Base-by-base conservation (phyloP, 2,888 invertebrate species). In the Hipparchia sbordonii region DNA sequence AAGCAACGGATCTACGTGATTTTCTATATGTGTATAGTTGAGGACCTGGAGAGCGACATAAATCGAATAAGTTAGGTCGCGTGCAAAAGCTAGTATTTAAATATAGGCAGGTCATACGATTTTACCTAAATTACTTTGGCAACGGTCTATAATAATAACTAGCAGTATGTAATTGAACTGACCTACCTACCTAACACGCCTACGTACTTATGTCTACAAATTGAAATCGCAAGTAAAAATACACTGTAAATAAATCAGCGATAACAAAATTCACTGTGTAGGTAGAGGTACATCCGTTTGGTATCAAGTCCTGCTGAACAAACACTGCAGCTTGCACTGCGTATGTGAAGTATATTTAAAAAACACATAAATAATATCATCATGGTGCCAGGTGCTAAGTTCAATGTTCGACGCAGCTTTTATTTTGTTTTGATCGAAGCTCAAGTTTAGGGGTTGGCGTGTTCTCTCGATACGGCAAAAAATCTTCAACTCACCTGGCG, bases 371-470 rank as follows among this genome's bases (percentile, higher is more conserved):
- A 39, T 57, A 33, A 57, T 71, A 72, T 76, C 75, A 68, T 67
- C 69, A 70, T 73, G 83, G 82, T 77, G 87, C 92, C 92, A 92
- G 92, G 90, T 92, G 92, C 82, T 70, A 81, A 79, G 91, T 91
- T 92, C 91, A 91, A 85, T 84, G 89, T 79, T 86, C 90, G 84
- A 79, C 76, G 82, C 79, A 82, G 83, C 83, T 89, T 89, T 89
- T 87, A 85, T 89, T 90, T 89, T 88, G 84, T 88, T 89, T 87
- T 84, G 83, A 86, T 79, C 81, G 82, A 82, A 84, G 83, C 83
- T 83, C 81, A 80, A 83, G 79, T 81, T 79, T 80, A 75, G 82
- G 85, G 87, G 85, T 84, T 85, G 79, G 77, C 79, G 74, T 79
- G 82, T 83, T 80, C 78, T 77, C 77, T 75, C 76, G 77, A 74